Base-by-base conservation (phyloP, 2,888 invertebrate genomes). In the Drosophila anceps region DNA sequence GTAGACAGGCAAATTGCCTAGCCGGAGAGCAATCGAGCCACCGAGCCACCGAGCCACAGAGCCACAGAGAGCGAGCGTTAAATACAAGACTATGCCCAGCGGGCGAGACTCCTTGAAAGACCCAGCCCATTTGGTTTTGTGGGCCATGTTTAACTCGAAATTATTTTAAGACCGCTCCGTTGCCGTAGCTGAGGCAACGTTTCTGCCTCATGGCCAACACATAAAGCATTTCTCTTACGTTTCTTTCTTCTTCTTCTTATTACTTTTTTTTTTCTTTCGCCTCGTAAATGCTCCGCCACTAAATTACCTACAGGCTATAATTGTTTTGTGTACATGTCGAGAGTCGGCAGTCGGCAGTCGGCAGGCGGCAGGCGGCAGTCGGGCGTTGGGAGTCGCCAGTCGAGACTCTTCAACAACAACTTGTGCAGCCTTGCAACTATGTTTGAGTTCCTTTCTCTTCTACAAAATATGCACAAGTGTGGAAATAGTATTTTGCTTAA, bases 301-400 rank as follows among this genome's bases (percentile, higher is more conserved):
- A 90, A 90, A 86, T 86, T 90, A 86, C 89, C 90, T 86, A 81
- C 73, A 62, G 88, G 86, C 86, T 73, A 88, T 86, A 86, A 86
- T 86, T 86, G 86, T 86, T 84, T 90, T 86, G 87, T 88, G 76
- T 84, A 81, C 84, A 81, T 78, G 73, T 61, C 55, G 60, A 59
- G 64, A 67, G 65, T 62, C 37, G 61, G 61, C 20, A 60, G 62
- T 62, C 27, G 62, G 39, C 10, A n/a, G 48, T 18, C 8, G 50
- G n/a, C n/a, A n/a, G 18, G 12, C 37, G 24, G 24, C 2, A 24
- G 24, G 4, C 24, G 24, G 24, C 24, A 73, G 73, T 58, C 48
- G 60, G 35, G 8, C 24, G 18, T 41, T 18, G 24, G 24, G 1
- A 51, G 44, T 31, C 44, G 24, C 5, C 5, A 18, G 33, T 50